These are phyloP conservation scores for Melanaphis sacchari DNA, from an alignment of 1,140 invertebrate species.

Conservation along the genomic window DNA sequence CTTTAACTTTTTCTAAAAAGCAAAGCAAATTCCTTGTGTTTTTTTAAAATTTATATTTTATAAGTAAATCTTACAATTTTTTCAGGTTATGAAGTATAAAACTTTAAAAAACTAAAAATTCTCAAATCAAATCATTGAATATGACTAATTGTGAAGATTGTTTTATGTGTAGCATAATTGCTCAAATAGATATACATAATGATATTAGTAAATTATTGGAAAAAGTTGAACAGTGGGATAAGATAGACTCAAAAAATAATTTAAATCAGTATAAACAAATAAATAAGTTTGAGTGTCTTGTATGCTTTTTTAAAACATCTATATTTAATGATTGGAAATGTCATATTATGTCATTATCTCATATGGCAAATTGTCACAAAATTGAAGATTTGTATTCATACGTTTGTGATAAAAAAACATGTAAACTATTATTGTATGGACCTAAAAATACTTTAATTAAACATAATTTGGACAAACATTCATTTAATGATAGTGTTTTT, in stretches of 20 bases:
- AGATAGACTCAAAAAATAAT: neutral
- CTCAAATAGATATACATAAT: neutral
- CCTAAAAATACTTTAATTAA: neutral
- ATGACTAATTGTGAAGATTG: neutral
- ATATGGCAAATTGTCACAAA: neutral
- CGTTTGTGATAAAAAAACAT: neutral
- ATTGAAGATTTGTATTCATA: neutral
- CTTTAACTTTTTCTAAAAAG: no score
- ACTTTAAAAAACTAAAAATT: neutral
- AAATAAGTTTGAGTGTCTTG: neutral
- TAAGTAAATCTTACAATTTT: neutral
- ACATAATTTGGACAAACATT: neutral
- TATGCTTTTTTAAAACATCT: conserved; percentile 8
- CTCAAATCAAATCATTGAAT: neutral
- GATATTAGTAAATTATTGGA: neutral
- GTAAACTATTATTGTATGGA: conserved; percentile 8
- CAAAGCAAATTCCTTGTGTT: no score
- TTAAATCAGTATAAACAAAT: neutral
- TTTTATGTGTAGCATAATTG: neutral
- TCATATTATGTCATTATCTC: conserved; percentile 37
- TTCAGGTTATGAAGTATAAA: neutral
- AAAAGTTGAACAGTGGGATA: neutral
- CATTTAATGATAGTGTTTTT: no score
- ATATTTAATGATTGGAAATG: conserved; percentile 13
- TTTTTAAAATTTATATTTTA: neutral